Percentiles rank a stretch among this genome's conserved stretches.
Conservation (phyloP, 2,113 vertebrate species). For the Chloebia gouldiae region DNA sequence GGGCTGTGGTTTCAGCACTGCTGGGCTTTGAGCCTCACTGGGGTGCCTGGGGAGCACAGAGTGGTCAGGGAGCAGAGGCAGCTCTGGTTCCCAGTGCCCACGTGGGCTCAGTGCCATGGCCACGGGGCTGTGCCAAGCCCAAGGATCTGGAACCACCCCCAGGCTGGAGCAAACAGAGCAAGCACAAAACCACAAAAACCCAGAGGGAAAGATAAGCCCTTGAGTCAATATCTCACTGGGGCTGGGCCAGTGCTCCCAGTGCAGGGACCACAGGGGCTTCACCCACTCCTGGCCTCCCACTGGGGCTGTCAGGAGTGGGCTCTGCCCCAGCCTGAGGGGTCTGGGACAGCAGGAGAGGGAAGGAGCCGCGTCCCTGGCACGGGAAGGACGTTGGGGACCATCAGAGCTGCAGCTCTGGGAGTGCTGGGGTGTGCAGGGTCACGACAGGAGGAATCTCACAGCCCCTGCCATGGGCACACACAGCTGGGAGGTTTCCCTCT, state of each 20-base stretch:
- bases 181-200: neutral
- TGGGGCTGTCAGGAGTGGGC: neutral
- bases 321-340: neutral
- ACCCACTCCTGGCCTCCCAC: fast-evolving
- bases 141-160: neutral
- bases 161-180: neutral
- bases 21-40: neutral
- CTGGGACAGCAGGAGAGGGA: neutral
- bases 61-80: neutral
- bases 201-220: neutral
- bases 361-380: too few relatives aligned
- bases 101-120: neutral
- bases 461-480: neutral
- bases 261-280: neutral
- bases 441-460: fast-evolving
- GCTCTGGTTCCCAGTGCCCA: neutral
- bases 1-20: neutral
- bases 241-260: neutral
- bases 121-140: neutral
- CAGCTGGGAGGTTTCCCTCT: neutral
- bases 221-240: neutral
- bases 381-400: neutral
- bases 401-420: neutral
- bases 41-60: neutral
- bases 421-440: neutral